phyloP scores from a whole-genome alignment of 2,113 vertebrate genomes.

The Oncorhynchus keta region DNA sequence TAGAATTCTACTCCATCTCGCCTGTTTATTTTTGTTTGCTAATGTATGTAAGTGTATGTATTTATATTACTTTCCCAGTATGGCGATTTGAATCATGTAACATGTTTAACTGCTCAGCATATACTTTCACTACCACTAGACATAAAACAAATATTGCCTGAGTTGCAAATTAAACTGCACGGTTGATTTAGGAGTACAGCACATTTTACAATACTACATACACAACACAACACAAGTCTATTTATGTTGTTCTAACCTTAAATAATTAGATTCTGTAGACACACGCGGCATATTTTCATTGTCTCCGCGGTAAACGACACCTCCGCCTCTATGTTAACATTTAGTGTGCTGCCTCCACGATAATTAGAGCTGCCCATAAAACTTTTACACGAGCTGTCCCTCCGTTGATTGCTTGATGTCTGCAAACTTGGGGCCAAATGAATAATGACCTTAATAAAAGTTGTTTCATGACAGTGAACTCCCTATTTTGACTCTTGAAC shows the following conservation, averaged over 20 bases:
- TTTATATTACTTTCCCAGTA: not conserved
- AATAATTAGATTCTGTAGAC: no score
- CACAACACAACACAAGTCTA: not conserved
- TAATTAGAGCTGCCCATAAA: slow-evolving; percentile 24
- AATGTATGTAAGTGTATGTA: not conserved
- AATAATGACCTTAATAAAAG: not conserved
- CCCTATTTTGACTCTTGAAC: not conserved
- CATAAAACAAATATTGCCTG: not conserved
- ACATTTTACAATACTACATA: no score
- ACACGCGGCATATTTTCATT: no score
- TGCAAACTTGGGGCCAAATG: not conserved
- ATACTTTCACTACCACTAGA: not conserved
- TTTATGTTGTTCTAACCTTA: no score
- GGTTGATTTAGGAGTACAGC: no score
- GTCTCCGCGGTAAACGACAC: no score
- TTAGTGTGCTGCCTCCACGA: slow-evolving; percentile 13
- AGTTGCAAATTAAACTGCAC: not conserved
- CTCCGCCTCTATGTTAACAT: not conserved
- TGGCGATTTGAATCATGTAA: not conserved
- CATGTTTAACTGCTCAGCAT: not conserved
- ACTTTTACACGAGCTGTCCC: slow-evolving; percentile 14
- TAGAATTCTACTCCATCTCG: not conserved
- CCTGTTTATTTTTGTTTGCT: not conserved
- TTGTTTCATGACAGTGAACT: not conserved
- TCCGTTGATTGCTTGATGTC: slow-evolving; percentile 20